These are phyloP conservation scores for Geophilus truncorum DNA, from an alignment of 2,888 invertebrate genomes.

Conservation along the genomic window DNA sequence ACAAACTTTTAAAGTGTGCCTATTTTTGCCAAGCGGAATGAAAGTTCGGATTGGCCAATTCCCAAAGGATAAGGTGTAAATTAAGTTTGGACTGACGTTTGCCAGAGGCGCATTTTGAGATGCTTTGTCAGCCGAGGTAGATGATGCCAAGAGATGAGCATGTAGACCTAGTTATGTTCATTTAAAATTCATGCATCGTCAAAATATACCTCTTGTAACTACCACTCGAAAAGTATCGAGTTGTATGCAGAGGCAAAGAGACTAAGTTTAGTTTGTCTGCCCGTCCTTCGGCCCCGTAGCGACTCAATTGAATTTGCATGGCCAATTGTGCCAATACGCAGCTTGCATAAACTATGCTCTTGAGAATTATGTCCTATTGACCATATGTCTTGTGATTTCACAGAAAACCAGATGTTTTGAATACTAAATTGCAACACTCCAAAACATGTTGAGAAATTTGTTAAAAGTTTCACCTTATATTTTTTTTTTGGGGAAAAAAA, in stretches of 20 bases:
- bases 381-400: not conserved
- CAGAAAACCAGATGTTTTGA: not conserved
- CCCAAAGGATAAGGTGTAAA: not conserved
- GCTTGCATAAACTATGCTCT: not conserved
- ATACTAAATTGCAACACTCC: not conserved
- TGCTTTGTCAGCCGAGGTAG: not conserved
- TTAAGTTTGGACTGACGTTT: slow-evolving; percentile 5
- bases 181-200: not conserved
- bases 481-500: not conserved
- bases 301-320: not conserved
- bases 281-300: not conserved
- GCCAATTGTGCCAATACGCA: slow-evolving; percentile 4
- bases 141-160: not conserved
- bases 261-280: not conserved
- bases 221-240: slow-evolving; percentile 4
- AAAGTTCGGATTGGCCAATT: not conserved
- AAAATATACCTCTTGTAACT: not conserved
- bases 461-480: not conserved
- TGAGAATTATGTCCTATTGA: slow-evolving; percentile 1
- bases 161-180: slow-evolving; percentile 4
- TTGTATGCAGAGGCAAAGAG: not conserved
- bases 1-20: slow-evolving; percentile 5
- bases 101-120: not conserved
- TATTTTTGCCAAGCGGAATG: not conserved
- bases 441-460: not conserved